A percentile compares a stretch with the other conserved stretches of the same genome.
Evolutionary conservation across 2,888 invertebrate species (phyloP).

Genomic region (Drosophila pegasa): DNA sequence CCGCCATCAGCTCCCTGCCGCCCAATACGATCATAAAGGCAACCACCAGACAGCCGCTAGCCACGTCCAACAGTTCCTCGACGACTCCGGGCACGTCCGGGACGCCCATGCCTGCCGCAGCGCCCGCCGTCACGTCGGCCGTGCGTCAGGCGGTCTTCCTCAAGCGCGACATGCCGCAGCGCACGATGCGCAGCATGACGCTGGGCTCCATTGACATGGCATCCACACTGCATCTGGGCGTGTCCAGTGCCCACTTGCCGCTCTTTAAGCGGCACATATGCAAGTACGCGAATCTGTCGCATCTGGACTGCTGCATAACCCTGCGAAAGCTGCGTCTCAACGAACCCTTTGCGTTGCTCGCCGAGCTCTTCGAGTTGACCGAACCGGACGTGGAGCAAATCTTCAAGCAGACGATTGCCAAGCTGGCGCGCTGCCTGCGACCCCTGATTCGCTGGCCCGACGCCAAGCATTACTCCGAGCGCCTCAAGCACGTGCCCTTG

Average conservation of each 20-base stretch:
- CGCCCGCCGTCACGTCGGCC: slow-evolving; percentile 54
- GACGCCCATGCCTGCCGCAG: slow-evolving; percentile 50
- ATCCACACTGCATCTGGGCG: slow-evolving; percentile 79
- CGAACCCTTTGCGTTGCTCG: slow-evolving; percentile 81
- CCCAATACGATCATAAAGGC: slow-evolving; percentile 82
- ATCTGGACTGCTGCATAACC: slow-evolving; percentile 82
- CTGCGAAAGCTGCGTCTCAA: slow-evolving; percentile 83
- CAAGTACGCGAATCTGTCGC: slow-evolving; percentile 73
- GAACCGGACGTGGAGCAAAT: slow-evolving; percentile 81
- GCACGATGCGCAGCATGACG: slow-evolving; percentile 81
- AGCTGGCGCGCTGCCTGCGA: slow-evolving; percentile 81
- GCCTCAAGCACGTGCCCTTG: slow-evolving; percentile 83
- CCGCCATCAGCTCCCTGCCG: slow-evolving; percentile 79
- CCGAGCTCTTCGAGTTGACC: slow-evolving; percentile 82
- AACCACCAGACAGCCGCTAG: slow-evolving; percentile 47
- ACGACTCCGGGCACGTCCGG: slow-evolving; percentile 9
- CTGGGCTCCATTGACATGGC: slow-evolving; percentile 82
- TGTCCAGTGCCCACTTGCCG: slow-evolving; percentile 71
- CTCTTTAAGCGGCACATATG: slow-evolving; percentile 82
- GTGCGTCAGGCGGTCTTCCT: slow-evolving; percentile 80
- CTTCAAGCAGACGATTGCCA: slow-evolving; percentile 78
- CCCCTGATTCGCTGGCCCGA: slow-evolving; percentile 84
- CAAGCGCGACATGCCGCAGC: slow-evolving; percentile 80
- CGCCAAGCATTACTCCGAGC: slow-evolving; percentile 82
- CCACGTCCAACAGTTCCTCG: slow-evolving; percentile 10